A percentile compares a stretch with the other conserved stretches of the same genome.
phyloP scores from a whole-genome alignment of 2,113 vertebrate genomes.

The Alces alces region DNA sequence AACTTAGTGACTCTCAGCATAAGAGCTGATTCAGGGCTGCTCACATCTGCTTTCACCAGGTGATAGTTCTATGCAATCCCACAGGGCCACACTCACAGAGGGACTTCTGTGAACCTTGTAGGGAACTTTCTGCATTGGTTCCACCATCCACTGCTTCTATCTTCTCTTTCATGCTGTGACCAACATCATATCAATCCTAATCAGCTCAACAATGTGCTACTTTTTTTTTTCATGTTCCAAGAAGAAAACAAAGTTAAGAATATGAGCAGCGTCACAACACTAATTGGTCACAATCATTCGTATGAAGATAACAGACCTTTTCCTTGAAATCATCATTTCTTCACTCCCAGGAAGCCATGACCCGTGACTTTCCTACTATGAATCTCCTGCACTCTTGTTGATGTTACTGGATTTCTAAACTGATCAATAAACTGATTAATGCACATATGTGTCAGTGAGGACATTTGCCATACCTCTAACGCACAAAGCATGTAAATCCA shows the following conservation, averaged over 20 bases:
- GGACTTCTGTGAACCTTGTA: no score
- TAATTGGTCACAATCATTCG: accelerated
- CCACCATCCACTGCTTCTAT: not conserved
- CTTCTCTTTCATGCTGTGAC: not conserved
- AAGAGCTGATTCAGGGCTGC: accelerated
- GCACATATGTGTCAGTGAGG: not conserved
- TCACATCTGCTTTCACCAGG: accelerated
- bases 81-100: not conserved
- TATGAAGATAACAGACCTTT: not conserved
- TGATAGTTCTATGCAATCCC: not conserved
- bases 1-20: no score
- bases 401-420: not conserved
- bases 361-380: accelerated
- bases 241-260: not conserved
- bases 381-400: not conserved
- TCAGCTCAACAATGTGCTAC: not conserved
- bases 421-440: not conserved
- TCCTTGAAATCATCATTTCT: no score
- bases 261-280: accelerated
- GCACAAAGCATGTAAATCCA: not conserved
- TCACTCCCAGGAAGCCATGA: no score
- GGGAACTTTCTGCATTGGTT: not conserved
- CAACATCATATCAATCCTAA: no score
- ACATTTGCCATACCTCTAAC: accelerated
- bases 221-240: not conserved